Conservation (phyloP, 2,113 vertebrate genomes). For the Athene cunicularia region DNA sequence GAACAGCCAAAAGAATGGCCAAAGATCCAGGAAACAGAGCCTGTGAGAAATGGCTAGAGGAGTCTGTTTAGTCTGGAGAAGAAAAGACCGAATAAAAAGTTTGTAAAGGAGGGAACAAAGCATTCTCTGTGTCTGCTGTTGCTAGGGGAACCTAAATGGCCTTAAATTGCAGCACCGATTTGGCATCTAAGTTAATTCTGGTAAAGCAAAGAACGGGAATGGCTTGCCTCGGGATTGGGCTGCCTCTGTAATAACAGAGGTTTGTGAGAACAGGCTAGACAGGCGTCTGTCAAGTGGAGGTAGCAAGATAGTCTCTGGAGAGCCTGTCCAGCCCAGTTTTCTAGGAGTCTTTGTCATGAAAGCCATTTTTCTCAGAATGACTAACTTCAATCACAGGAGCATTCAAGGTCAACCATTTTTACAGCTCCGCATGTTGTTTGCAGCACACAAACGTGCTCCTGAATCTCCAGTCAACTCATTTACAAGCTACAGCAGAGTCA, state of each 20-base stretch:
- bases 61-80: neutral
- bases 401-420: neutral
- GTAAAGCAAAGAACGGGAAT: neutral
- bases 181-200: neutral
- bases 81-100: neutral
- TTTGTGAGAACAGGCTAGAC: conserved; percentile 23
- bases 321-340: neutral
- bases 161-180: neutral
- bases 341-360: neutral
- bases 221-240: neutral
- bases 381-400: neutral
- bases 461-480: fast-evolving
- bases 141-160: neutral
- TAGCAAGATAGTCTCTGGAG: neutral
- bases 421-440: fast-evolving
- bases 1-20: neutral
- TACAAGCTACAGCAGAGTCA: neutral
- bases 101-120: conserved; percentile 17
- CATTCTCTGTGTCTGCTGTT: neutral
- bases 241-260: neutral
- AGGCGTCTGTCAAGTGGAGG: neutral
- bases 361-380: neutral
- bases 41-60: neutral
- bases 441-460: fast-evolving
- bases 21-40: neutral